phyloP scores from a whole-genome alignment of 2,888 invertebrate genomes.

The Eupithecia centaureata region DNA sequence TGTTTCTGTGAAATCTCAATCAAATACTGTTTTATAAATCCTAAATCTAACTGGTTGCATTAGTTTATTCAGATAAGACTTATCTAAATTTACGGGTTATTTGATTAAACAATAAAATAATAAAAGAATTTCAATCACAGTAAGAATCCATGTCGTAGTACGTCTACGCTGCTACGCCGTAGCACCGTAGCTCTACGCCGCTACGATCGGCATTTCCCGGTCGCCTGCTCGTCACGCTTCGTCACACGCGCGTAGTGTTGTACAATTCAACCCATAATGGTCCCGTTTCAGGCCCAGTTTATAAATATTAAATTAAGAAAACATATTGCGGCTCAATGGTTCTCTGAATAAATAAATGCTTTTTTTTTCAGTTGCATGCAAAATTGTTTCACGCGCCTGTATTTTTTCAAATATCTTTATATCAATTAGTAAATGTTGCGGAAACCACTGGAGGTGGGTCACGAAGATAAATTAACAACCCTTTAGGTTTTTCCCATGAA shows the following conservation, averaged over 20 bases:
- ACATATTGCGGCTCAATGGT: background rate
- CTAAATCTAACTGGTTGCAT: no score
- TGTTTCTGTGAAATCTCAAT: no score
- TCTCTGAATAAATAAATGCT: background rate
- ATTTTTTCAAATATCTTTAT: background rate
- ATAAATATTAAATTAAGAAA: background rate
- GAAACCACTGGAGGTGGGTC: no score
- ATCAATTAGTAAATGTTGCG: background rate
- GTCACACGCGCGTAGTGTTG: slow-evolving; percentile 52
- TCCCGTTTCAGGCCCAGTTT: background rate
- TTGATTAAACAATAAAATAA: background rate
- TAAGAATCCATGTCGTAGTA: slow-evolving; percentile 6
- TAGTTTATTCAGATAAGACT: background rate
- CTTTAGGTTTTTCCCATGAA: no score
- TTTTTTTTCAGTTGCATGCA: background rate
- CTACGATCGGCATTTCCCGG: slow-evolving; percentile 61
- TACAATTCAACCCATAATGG: background rate
- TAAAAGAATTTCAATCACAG: no score
- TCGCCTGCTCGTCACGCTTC: slow-evolving; percentile 52
- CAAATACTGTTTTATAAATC: no score
- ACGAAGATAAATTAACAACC: no score
- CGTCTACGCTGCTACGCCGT: slow-evolving; percentile 18
- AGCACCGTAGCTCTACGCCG: slow-evolving; percentile 6
- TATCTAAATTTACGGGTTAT: background rate
- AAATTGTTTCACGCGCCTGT: background rate